Conservation (phyloP, 2,888 invertebrate species). For the Polydrusus tereticollis region DNA sequence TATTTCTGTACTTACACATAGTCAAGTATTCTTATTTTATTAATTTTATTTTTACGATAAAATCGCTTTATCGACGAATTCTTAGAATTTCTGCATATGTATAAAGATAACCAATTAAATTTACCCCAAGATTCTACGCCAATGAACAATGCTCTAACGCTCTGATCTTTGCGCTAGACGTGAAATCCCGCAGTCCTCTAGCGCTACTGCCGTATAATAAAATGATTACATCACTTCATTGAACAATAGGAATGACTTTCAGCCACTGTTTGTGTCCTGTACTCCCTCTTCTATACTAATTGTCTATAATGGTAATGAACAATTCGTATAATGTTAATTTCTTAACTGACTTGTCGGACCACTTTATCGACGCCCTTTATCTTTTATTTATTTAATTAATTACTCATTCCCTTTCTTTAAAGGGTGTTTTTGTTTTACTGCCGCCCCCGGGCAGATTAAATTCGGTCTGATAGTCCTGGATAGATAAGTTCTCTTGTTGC, state of each 20-base stretch:
- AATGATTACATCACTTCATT: slow-evolving; percentile 64
- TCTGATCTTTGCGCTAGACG: slow-evolving; percentile 58
- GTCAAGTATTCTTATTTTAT: too few relatives aligned
- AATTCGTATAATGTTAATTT: slow-evolving; percentile 30
- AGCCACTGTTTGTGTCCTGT: slow-evolving; percentile 55
- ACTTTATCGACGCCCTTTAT: slow-evolving; percentile 27
- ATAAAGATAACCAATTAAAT: slow-evolving; percentile 47
- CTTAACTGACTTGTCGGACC: slow-evolving; percentile 19
- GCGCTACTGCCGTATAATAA: slow-evolving; percentile 60
- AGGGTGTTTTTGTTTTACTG: slow-evolving; percentile 13
- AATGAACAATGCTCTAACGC: slow-evolving; percentile 31
- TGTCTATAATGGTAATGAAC: slow-evolving; percentile 33
- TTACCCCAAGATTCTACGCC: slow-evolving; percentile 50
- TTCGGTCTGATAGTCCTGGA: not conserved
- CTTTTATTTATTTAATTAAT: slow-evolving; percentile 36
- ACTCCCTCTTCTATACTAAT: slow-evolving; percentile 36
- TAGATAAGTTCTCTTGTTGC: not conserved
- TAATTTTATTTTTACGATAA: too few relatives aligned
- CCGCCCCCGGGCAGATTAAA: not conserved
- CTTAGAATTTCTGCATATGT: too few relatives aligned
- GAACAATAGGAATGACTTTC: slow-evolving; percentile 61
- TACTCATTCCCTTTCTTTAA: slow-evolving; percentile 19
- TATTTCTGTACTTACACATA: too few relatives aligned
- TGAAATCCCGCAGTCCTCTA: slow-evolving; percentile 58
- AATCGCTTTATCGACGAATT: too few relatives aligned